Conservation (phyloP, 2,888 invertebrate species). For the Neelides folsomi region DNA sequence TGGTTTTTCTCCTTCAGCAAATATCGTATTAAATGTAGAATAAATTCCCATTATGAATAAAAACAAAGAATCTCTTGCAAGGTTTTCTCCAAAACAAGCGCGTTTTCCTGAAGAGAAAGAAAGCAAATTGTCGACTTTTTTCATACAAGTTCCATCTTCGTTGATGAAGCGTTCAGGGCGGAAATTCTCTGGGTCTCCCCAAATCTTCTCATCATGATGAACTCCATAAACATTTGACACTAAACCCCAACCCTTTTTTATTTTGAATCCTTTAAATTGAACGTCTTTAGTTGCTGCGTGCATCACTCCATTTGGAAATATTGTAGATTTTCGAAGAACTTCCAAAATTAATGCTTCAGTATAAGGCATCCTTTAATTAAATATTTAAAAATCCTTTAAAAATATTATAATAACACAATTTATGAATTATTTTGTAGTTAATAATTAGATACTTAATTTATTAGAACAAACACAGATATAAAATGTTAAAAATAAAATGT, state of each 20-base stretch:
- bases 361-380: slow-evolving; percentile 4
- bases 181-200: slow-evolving; percentile 22
- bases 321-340: slow-evolving; percentile 5
- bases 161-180: slow-evolving; percentile 23
- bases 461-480: too few relatives aligned
- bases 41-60: too few relatives aligned
- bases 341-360: slow-evolving; percentile 2
- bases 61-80: too few relatives aligned
- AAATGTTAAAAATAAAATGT: too few relatives aligned
- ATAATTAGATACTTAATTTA: too few relatives aligned
- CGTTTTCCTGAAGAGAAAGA: slow-evolving; percentile 7
- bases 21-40: too few relatives aligned
- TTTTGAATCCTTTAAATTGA: not conserved
- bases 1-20: too few relatives aligned
- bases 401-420: too few relatives aligned
- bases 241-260: slow-evolving; percentile 4
- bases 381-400: too few relatives aligned
- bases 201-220: slow-evolving; percentile 15
- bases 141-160: slow-evolving; percentile 6
- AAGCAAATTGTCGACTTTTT: slow-evolving; percentile 3
- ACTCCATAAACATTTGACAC: slow-evolving; percentile 8
- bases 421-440: too few relatives aligned
- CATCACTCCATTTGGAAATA: slow-evolving; percentile 5
- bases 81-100: slow-evolving; percentile 4
- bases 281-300: slow-evolving; percentile 2